Evolutionary conservation across 2,797 vertebrate species (phyloP).

Genomic region (Chiropotes sagulatus): DNA sequence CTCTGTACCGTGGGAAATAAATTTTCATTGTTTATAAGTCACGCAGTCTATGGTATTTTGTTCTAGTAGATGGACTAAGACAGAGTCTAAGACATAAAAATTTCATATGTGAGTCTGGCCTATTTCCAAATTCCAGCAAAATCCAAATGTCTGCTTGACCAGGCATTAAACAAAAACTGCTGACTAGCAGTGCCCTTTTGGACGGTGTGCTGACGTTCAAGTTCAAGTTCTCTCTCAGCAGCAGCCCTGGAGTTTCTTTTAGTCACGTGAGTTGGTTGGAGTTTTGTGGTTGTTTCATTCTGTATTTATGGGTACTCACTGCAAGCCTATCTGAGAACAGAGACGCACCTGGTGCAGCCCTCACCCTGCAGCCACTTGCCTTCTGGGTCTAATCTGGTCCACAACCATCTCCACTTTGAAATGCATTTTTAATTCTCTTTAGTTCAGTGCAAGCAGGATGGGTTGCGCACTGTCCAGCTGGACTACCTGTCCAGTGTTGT

Average conservation of each 20-base stretch:
- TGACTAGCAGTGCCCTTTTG: background rate
- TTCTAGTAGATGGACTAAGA: background rate
- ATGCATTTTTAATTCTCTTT: background rate
- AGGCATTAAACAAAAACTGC: background rate
- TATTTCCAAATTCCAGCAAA: background rate
- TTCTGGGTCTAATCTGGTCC: background rate
- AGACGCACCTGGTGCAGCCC: background rate
- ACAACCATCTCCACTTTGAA: background rate
- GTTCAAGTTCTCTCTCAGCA: background rate
- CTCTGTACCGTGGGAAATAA: background rate
- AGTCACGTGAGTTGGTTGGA: background rate
- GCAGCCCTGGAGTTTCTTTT: background rate
- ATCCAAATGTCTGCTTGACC: background rate
- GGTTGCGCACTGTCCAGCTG: background rate
- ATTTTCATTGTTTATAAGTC: background rate
- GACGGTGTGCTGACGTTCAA: background rate
- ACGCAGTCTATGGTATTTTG: background rate
- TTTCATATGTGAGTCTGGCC: background rate
- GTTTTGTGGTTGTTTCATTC: background rate
- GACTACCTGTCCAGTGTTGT: too few relatives aligned
- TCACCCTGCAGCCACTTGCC: background rate
- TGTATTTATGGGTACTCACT: background rate
- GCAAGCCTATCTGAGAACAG: background rate
- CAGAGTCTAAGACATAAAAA: background rate
- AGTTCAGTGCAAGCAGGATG: background rate